Base-by-base conservation (phyloP, 1,140 invertebrate genomes). In the Hormaphis cornu region DNA sequence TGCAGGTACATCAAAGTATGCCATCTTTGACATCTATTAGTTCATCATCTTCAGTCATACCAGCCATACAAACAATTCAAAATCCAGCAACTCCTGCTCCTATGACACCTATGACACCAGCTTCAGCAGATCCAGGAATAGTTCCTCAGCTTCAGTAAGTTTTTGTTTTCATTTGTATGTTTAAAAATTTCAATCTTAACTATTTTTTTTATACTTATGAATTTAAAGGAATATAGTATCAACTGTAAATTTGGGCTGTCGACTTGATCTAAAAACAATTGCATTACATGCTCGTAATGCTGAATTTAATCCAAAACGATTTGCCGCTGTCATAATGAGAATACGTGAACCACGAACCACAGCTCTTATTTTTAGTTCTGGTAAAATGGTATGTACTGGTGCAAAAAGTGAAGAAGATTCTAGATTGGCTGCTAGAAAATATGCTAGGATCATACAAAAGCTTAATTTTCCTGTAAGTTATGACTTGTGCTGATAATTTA, bases 321-420 rank as follows among this genome's bases (percentile, higher is more conserved):
- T 99, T 85, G 97, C 97, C 54, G 97, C 97, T 71, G 97, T 99
- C 0, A 99, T 99, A 69, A 99, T 99, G 97, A 84, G 97, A 77
- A 99, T 99, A 76, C 83, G 97, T 77, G 95, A 99, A 77, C 97
- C 97, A 0, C 82, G 97, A 73, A 99, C 97, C 3, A 99, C 97
- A 24, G 97, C 97, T 14, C 80, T 99, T 12, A 99, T 99, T 73
- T 99, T 99, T 77, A 97, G 94, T 75, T 98, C 96, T 44, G 97
- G 97, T 0, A 99, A 99, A 85, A 99, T 99, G 97, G 97, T 99
- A 0, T 99, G 97, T 78, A 99, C 97, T 1, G 97, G 97, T 20
- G 97, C 97, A 1, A 99, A 99, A 82, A 98, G 94, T 83, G 97
- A 99, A 82, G 95, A 98, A 76, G 90, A 95, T 77, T 98, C 95